These are phyloP conservation scores for Bursaphelenchus okinawaensis DNA, from an alignment of 2,888 invertebrate genomes.

Conservation along the genomic window DNA sequence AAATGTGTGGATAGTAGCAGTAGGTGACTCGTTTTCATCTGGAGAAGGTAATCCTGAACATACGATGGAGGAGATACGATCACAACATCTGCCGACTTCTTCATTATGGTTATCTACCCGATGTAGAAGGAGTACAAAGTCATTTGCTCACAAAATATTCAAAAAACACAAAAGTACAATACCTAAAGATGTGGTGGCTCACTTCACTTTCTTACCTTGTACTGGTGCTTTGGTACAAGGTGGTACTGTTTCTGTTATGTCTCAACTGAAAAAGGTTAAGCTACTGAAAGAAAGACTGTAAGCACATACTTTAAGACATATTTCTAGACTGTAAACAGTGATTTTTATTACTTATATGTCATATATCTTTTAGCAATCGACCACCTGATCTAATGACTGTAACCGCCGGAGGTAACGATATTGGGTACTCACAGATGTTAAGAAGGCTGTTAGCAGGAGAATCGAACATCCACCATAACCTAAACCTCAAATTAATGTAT, in stretches of 20 bases:
- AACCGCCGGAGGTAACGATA: conserved; percentile 45
- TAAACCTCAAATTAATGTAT: conserved; percentile 32
- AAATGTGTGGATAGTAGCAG: conserved; percentile 41
- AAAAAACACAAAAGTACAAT: conserved; percentile 10
- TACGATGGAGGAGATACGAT: conserved; percentile 15
- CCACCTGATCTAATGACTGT: background rate
- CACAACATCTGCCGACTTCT: background rate
- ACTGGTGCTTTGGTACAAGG: conserved; percentile 41
- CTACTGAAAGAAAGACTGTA: conserved; percentile 2
- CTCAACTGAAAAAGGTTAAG: conserved; percentile 24
- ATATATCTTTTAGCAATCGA: background rate
- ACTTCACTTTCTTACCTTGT: conserved; percentile 47
- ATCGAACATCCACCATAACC: conserved; percentile 1
- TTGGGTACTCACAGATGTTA: conserved; percentile 48
- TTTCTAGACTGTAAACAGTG: too few species aligned
- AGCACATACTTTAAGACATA: too few species aligned
- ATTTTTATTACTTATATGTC: too few species aligned
- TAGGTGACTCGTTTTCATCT: conserved; percentile 54
- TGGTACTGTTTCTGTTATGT: conserved; percentile 30
- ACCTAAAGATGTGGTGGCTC: conserved; percentile 31
- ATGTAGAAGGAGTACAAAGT: conserved; percentile 37
- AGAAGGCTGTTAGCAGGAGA: conserved; percentile 29
- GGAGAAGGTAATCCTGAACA: conserved; percentile 52
- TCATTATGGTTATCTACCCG: conserved; percentile 24
- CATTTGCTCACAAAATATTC: conserved; percentile 34